phyloP scores from a whole-genome alignment of 2,113 vertebrate species.

The Gobio gobio region DNA sequence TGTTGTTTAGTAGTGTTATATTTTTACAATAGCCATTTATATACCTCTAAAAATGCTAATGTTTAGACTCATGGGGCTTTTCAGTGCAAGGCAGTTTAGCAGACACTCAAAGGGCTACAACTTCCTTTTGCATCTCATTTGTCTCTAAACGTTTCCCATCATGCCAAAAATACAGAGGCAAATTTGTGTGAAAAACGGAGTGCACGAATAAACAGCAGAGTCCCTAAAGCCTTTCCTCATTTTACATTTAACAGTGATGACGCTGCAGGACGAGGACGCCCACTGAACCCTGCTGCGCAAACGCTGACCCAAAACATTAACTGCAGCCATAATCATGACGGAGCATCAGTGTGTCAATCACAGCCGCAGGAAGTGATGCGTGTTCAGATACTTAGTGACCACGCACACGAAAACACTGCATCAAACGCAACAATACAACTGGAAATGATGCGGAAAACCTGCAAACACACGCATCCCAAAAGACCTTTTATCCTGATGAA shows the following conservation, averaged over 20 bases:
- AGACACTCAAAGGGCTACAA: background rate
- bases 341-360: background rate
- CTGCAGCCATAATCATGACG: background rate
- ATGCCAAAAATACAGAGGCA: background rate
- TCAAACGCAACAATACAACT: background rate
- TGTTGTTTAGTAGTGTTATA: no score
- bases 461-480: background rate
- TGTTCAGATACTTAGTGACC: background rate
- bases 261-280: background rate
- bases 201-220: background rate
- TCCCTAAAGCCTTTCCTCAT: background rate
- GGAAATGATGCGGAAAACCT: background rate
- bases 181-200: background rate
- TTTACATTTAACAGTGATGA: background rate
- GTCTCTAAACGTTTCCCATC: slow-evolving; percentile 1
- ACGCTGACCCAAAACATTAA: background rate
- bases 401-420: background rate
- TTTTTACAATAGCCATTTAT: no score
- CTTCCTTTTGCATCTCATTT: slow-evolving; percentile 28
- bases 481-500: background rate
- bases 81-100: background rate
- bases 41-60: background rate
- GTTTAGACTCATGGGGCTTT: background rate
- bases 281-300: background rate
- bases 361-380: slow-evolving; percentile 12